Conservation (phyloP, 2,113 vertebrate species). For the Microcebus jonahi region DNA sequence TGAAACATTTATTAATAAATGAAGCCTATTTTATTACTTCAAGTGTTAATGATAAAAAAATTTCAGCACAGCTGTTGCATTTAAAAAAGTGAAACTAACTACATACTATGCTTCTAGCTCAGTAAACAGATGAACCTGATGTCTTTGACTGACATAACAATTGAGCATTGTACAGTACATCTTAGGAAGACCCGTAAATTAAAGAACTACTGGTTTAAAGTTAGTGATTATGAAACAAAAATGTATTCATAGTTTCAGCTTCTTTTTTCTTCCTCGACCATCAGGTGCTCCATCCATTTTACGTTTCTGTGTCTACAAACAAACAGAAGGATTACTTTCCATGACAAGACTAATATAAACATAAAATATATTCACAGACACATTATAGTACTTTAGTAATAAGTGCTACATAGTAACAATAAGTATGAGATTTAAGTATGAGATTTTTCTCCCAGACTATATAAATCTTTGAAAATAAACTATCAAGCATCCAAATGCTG, state of each 20-base stretch:
- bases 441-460: neutral
- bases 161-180: constrained; percentile 92
- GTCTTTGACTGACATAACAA: constrained; percentile 90
- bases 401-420: neutral
- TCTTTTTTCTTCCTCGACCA: constrained; percentile 96
- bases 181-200: constrained; percentile 94
- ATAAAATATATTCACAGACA: neutral
- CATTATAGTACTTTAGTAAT: neutral
- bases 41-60: constrained; percentile 95
- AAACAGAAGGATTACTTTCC: constrained; percentile 3
- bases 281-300: constrained; percentile 95
- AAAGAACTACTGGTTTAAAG: constrained; percentile 89
- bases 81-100: constrained; percentile 92
- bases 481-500: neutral
- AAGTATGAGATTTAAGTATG: neutral
- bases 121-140: constrained; percentile 90
- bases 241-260: constrained; percentile 94
- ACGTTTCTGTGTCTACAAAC: constrained; percentile 93
- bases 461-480: neutral
- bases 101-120: constrained; percentile 89
- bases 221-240: constrained; percentile 84
- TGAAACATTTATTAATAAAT: constrained; percentile 87
- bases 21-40: constrained; percentile 93
- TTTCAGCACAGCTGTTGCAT: constrained; percentile 94
- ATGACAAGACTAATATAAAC: neutral